Evolutionary conservation across 30 jellyfish, hydroid and myxozoan genomes (phyloP), one percentile per base, ranked within the genome.

Genomic region (Catostylus mosaicus): DNA sequence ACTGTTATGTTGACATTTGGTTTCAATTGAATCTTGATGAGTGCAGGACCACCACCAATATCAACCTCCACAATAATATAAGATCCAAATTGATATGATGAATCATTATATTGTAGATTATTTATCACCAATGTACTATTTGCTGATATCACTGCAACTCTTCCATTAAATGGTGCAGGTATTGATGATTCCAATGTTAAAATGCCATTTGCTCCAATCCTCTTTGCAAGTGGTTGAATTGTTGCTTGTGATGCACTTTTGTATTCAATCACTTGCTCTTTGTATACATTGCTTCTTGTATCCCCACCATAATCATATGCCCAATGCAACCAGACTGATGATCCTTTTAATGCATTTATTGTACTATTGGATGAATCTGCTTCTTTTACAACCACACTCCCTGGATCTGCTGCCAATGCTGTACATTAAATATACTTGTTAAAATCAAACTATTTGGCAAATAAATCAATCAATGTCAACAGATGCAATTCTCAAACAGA

Each of bases 241-340:
- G 60, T 27, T 47, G 73, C 18, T 1, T 33, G 32, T 1, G 38
- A 30, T 14, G 64, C 1, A 31, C 73, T 73, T 22, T 50, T 73
- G 56, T 23, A 73, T 27, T 43, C 72, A 30, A 73, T 26, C 7
- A 1, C 37, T 50, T 73, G 85, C n/a, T 73, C 27, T 0, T 0
- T 3, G 73, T 47, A 73, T n/a, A n/a, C n/a, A n/a, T n/a, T n/a
- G n/a, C n/a, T n/a, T n/a, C n/a, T n/a, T n/a, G n/a, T n/a, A 79
- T 70, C 75, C 3, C 65, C 82, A 32, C 26, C 64, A 24, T 60
- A 79, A 9, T 36, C 48, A 31, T 79, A 79, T 23, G 18, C 68
- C 90, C 90, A 79, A 45, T 64, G 82, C 62, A 79, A 36, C 75
- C 75, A 65, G 16, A 79, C 90, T 32, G 90, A 34, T 63, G 90